Evolutionary conservation across 2,888 invertebrate species (phyloP).

Genomic region (Neuroscelio doddi): DNA sequence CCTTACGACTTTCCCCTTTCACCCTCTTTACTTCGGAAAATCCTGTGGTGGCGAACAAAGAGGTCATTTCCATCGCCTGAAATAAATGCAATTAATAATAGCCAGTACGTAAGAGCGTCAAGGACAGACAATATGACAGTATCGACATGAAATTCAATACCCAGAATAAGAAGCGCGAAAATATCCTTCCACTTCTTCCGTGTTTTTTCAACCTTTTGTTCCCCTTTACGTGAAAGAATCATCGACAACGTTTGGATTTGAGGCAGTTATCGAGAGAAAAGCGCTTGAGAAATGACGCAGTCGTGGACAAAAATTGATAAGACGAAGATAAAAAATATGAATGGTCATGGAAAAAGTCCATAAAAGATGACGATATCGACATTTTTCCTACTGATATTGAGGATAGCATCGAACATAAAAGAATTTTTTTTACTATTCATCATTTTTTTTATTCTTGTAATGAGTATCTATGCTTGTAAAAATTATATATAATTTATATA

Average conservation of each 20-base stretch:
- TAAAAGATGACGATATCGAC: conserved; percentile 25
- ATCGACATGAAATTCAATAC: conserved; percentile 17
- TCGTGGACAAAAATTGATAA: conserved; percentile 64
- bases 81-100: conserved; percentile 51
- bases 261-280: conserved; percentile 27
- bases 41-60: conserved; percentile 35
- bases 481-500: no score
- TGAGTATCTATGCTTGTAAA: no score
- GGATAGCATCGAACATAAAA: background rate
- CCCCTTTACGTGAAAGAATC: background rate
- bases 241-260: conserved; percentile 11
- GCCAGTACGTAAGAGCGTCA: conserved; percentile 15
- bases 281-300: conserved; percentile 57
- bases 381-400: conserved; percentile 9
- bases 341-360: conserved; percentile 44
- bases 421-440: background rate
- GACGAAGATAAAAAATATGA: conserved; percentile 59
- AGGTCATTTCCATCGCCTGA: conserved; percentile 37
- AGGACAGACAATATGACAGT: conserved; percentile 4
- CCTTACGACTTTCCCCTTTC: conserved; percentile 18
- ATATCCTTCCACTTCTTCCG: conserved; percentile 21
- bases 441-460: no score
- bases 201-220: conserved; percentile 29
- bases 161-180: conserved; percentile 22
- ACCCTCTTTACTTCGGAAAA: conserved; percentile 20